Evolutionary conservation across 2,888 invertebrate species (phyloP).

Genomic region (Hofmannophila pseudospretella): DNA sequence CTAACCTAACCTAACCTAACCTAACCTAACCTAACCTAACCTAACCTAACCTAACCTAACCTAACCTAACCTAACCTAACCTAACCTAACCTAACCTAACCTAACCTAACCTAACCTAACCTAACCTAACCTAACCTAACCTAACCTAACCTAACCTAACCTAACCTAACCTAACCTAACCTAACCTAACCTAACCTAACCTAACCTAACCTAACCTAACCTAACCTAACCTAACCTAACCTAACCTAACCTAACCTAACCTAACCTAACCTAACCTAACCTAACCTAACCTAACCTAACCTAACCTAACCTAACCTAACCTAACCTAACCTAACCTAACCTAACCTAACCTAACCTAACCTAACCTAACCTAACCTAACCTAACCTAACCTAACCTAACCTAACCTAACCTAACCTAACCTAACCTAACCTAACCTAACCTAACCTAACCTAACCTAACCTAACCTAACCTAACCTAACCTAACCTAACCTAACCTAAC

Average conservation of each 20-base stretch:
- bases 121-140: conserved; percentile 17
- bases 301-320: conserved; percentile 19
- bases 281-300: conserved; percentile 17
- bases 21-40: too few species aligned
- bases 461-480: conserved; percentile 27
- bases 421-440: conserved; percentile 26
- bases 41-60: too few species aligned
- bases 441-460: conserved; percentile 28
- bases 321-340: conserved; percentile 17
- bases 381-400: conserved; percentile 9
- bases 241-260: conserved; percentile 11
- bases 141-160: conserved; percentile 17
- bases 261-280: conserved; percentile 11
- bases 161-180: conserved; percentile 16
- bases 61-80: conserved; percentile 10
- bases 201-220: conserved; percentile 12
- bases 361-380: conserved; percentile 12
- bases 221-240: conserved; percentile 9
- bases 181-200: conserved; percentile 15
- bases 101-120: conserved; percentile 11
- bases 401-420: conserved; percentile 22
- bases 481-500: conserved; percentile 28
- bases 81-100: conserved; percentile 15
- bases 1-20: too few species aligned
- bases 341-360: conserved; percentile 8